Conservation (phyloP, 2,888 invertebrate genomes). For the Drosophila demipolita region DNA sequence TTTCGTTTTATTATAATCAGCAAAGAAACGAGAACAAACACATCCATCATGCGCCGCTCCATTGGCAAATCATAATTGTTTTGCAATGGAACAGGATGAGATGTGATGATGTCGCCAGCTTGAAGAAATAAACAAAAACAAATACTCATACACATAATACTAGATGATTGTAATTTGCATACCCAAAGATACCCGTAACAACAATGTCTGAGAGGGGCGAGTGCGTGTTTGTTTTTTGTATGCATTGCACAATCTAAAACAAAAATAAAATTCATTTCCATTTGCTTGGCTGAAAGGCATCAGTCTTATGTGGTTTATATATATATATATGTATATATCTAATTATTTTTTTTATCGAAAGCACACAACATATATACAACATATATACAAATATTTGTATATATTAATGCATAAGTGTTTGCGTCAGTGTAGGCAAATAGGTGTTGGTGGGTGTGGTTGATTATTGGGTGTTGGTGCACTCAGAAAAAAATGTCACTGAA, state of each 20-base stretch:
- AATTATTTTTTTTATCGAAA: neutral
- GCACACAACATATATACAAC: neutral
- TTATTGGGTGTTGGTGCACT: neutral
- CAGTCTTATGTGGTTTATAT: constrained; percentile 17
- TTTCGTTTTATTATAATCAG: neutral
- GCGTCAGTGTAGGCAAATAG: constrained; percentile 20
- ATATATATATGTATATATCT: constrained; percentile 10
- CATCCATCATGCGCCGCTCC: constrained; percentile 44
- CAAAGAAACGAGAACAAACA: neutral
- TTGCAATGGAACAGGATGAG: constrained; percentile 43
- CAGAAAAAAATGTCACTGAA: neutral
- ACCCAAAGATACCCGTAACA: constrained; percentile 65
- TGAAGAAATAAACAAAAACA: constrained; percentile 3
- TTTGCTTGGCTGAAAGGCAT: constrained; percentile 51
- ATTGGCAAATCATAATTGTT: constrained; percentile 2
- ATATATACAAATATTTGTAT: neutral
- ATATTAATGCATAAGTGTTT: neutral
- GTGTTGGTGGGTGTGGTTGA: neutral
- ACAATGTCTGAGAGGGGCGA: constrained; percentile 54
- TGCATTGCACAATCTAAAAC: constrained; percentile 80
- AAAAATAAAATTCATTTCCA: constrained; percentile 77
- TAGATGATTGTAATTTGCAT: constrained; percentile 62
- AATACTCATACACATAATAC: constrained; percentile 28
- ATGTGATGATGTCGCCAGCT: constrained; percentile 16
- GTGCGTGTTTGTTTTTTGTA: constrained; percentile 65